Evolutionary conservation across 2,113 vertebrate species (phyloP).

Genomic region (Panurus biarmicus): DNA sequence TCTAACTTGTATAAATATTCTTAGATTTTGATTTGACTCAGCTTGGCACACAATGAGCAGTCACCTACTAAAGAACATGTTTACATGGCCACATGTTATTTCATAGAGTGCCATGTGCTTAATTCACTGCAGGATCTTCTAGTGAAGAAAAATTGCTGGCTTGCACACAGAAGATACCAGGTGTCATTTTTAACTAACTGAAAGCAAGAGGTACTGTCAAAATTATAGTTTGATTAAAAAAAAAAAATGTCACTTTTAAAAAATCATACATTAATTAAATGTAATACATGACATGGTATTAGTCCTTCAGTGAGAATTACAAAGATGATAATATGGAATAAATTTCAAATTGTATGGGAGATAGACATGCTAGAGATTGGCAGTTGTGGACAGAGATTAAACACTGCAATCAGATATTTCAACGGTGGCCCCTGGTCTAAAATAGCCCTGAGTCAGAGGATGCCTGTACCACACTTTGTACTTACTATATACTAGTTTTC

Average conservation of each 20-base stretch:
- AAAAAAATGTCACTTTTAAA: not conserved
- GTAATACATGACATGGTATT: not conserved
- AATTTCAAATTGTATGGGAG: not conserved
- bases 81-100: not conserved
- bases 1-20: not conserved
- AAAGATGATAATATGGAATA: not conserved
- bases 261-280: not conserved
- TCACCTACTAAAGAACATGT: not conserved
- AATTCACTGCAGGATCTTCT: not conserved
- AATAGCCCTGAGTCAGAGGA: not conserved
- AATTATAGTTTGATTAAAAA: too few relatives aligned
- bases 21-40: not conserved
- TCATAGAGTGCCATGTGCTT: not conserved
- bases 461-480: not conserved
- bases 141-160: not conserved
- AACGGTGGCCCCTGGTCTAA: not conserved
- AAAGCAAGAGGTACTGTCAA: not conserved
- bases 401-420: not conserved
- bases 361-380: not conserved
- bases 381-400: not conserved
- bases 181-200: not conserved
- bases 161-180: not conserved
- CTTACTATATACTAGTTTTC: not conserved
- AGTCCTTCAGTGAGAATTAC: not conserved
- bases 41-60: not conserved